Evolutionary conservation across 2,113 vertebrate genomes (phyloP), one percentile per base, ranked within the genome.

Genomic region (Gracilinanus agilis): DNA sequence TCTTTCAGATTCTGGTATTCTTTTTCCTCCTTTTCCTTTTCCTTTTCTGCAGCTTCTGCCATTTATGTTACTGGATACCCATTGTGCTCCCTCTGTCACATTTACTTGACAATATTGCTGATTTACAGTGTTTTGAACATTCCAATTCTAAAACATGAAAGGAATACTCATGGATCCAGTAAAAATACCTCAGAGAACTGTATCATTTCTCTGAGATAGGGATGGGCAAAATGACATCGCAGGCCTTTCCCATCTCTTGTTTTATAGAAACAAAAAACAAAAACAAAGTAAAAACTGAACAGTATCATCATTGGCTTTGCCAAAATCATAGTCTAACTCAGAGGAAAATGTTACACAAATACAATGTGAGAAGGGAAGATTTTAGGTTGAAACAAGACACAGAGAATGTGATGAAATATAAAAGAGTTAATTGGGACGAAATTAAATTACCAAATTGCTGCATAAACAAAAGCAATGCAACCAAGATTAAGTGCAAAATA

Each of bases 191-290:
- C 90, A 90, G 53, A 9, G 9, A 54, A 61, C 56, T 54, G 8
- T 67, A 25, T 11, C 67, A 24, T 54, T 44, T 44, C 44, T 55
- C 10, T 90, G 44, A 88, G 21, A 88, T 92, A 0, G 10, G 24
- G 8, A 19, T 49, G 55, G 54, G 34, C 10, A 90, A 12, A 44
- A 0, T 83, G 24, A 58, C 49, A 24, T 3, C 1, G 90, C 54
- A 91, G 44, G 16, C 92, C 23, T 94, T 93, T 96, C 56, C 13
- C 29, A 54, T 90, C 91, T 95, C 53, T 92, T 61, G n/a, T 19
- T 95, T 95, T 54, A 90, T 29, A n/a, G 29, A 44, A 83, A 61
- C 58, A 61, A 61, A 61, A 58, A 58, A 56, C 5, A 24, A 9
- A 24, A 56, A 56, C 21, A 56, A 56, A 58, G 8, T 55, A 23